Percentiles rank a stretch among this genome's conserved stretches.
Evolutionary conservation across 2,888 invertebrate genomes (phyloP).

Genomic region (Thera obeliscata): DNA sequence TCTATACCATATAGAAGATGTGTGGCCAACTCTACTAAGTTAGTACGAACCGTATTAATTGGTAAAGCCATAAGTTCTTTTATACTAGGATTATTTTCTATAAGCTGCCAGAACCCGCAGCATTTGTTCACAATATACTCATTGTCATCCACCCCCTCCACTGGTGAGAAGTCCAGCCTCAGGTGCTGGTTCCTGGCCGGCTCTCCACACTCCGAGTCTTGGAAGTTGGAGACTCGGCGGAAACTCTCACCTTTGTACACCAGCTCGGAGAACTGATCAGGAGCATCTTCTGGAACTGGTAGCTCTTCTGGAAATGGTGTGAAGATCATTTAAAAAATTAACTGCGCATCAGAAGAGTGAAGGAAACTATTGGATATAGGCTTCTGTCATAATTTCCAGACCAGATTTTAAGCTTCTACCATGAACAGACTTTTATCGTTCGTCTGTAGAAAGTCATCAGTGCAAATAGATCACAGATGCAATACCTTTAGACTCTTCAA

Average conservation of each 20-base stretch:
- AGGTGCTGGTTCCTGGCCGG: conserved; percentile 48
- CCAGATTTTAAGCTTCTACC: too few relatives aligned
- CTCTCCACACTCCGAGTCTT: conserved; percentile 48
- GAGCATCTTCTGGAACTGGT: background rate
- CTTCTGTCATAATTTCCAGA: too few relatives aligned
- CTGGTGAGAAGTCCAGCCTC: conserved; percentile 50
- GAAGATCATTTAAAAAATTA: background rate
- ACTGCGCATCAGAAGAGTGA: too few relatives aligned
- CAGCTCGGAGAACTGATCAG: background rate
- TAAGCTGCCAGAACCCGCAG: conserved; percentile 33
- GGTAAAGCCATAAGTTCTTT: conserved; percentile 14
- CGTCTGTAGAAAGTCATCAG: too few relatives aligned
- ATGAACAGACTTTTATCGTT: too few relatives aligned
- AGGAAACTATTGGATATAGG: too few relatives aligned
- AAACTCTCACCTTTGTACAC: conserved; percentile 6
- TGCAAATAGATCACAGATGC: too few relatives aligned
- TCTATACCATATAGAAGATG: too few relatives aligned
- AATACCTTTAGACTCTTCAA: too few relatives aligned
- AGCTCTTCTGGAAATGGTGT: background rate
- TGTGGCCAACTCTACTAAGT: background rate
- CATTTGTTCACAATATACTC: conserved; percentile 31
- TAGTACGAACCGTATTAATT: background rate
- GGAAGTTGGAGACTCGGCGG: conserved; percentile 32
- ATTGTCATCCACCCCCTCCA: conserved; percentile 33
- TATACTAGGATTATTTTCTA: conserved; percentile 24